These are phyloP conservation scores for Bombus picipes DNA, from an alignment of 1,140 invertebrate species.

Conservation along the genomic window DNA sequence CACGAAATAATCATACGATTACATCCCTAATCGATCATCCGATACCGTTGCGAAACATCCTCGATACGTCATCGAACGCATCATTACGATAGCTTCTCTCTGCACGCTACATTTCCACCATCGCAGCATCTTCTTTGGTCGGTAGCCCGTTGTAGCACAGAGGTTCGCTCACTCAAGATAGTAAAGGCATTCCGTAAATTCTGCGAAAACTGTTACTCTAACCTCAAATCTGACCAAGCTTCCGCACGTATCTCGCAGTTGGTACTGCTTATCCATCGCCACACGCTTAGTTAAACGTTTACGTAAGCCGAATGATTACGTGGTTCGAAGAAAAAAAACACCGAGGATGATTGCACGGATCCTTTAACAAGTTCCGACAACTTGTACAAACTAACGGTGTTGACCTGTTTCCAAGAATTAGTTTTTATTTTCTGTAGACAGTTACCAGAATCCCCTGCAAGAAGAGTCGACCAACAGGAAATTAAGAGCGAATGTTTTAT, in stretches of 20 bases:
- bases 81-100: not conserved
- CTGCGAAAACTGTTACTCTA: not conserved
- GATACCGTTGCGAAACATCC: constrained; percentile 3
- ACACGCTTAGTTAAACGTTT: not conserved
- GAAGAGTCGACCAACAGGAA: not conserved
- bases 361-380: not conserved
- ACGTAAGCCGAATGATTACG: not conserved
- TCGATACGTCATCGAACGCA: not conserved
- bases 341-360: not conserved
- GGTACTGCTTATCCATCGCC: not conserved
- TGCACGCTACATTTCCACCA: constrained; percentile 7
- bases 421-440: not conserved
- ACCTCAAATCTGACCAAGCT: not conserved
- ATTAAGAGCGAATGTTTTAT: not conserved
- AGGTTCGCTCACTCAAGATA: not conserved
- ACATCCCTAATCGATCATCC: constrained; percentile 5
- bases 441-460: not conserved
- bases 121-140: not conserved
- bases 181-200: not conserved
- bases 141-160: not conserved
- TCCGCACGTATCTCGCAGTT: not conserved
- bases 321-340: not conserved
- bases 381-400: constrained; percentile 1
- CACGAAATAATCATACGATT: not conserved
- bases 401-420: not conserved